Evolutionary conservation across 1,140 invertebrate genomes (phyloP), one percentile per base, ranked within the genome.

Genomic region (Cylas formicarius): DNA sequence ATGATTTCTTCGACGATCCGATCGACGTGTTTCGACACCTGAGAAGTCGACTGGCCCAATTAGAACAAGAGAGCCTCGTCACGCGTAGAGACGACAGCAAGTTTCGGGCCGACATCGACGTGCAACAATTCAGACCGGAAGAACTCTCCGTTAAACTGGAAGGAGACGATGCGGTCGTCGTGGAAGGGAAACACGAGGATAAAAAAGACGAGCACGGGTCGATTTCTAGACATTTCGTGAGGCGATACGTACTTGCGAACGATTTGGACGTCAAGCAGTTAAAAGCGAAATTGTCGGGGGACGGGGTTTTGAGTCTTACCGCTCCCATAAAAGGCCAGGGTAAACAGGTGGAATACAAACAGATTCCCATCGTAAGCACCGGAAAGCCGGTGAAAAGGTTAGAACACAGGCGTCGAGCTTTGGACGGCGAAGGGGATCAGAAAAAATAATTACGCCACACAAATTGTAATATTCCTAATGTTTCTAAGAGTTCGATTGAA

Each of bases 1-100:
- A n/a, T n/a, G n/a, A n/a, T n/a, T n/a, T n/a, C n/a, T n/a, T n/a
- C n/a, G n/a, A n/a, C n/a, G n/a, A n/a, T n/a, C n/a, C n/a, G n/a
- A n/a, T n/a, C n/a, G n/a, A n/a, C n/a, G n/a, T n/a, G n/a, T n/a
- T n/a, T n/a, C n/a, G n/a, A n/a, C n/a, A n/a, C n/a, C n/a, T n/a
- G n/a, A n/a, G n/a, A n/a, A n/a, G n/a, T n/a, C n/a, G n/a, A n/a
- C n/a, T n/a, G n/a, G n/a, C n/a, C n/a, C n/a, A n/a, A n/a, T n/a
- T n/a, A n/a, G n/a, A n/a, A n/a, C n/a, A n/a, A n/a, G n/a, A n/a
- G n/a, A n/a, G n/a, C n/a, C n/a, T n/a, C n/a, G n/a, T n/a, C n/a
- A n/a, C n/a, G n/a, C n/a, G n/a, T n/a, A n/a, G n/a, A n/a, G 70
- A 76, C 45, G 72, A 74, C 57, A 59, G 75, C 42, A 72, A 72